These are phyloP conservation scores for Thrips palmi DNA, from an alignment of 1,140 invertebrate species.

Conservation along the genomic window DNA sequence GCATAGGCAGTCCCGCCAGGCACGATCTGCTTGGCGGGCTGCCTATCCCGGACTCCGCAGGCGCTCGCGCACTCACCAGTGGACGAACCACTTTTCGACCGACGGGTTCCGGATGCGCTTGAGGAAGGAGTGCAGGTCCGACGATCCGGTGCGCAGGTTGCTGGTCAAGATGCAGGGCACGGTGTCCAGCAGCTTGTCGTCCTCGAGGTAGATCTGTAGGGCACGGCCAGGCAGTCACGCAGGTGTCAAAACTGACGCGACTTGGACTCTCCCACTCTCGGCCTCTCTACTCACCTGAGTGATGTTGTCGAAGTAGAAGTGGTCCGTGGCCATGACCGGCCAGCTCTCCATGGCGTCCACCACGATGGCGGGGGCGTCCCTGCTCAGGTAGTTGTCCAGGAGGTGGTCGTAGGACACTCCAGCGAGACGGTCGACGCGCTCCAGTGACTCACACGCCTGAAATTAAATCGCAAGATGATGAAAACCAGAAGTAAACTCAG, in stretches of 20 bases:
- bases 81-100: conserved; percentile 57
- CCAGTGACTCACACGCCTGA: conserved; percentile 41
- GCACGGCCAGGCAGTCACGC: background rate
- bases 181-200: conserved; percentile 37
- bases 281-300: conserved; percentile 34
- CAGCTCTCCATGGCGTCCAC: conserved; percentile 50
- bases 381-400: conserved; percentile 42
- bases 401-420: conserved; percentile 41
- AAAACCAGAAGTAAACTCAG: background rate
- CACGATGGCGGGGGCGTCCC: conserved; percentile 52
- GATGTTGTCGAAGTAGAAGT: conserved; percentile 47
- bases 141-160: conserved; percentile 41
- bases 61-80: conserved; percentile 51
- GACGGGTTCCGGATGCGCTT: conserved; percentile 40
- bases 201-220: conserved; percentile 30
- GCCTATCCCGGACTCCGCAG: too few species aligned
- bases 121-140: conserved; percentile 43
- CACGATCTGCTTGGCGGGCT: background rate
- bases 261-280: background rate
- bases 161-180: conserved; percentile 50
- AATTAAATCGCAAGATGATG: conserved; percentile 15
- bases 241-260: background rate
- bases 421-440: conserved; percentile 37
- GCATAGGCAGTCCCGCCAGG: too few species aligned
- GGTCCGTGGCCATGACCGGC: conserved; percentile 37